These are phyloP conservation scores for Cynoglossus semilaevis DNA, from an alignment of 2,113 vertebrate species.

Conservation along the genomic window DNA sequence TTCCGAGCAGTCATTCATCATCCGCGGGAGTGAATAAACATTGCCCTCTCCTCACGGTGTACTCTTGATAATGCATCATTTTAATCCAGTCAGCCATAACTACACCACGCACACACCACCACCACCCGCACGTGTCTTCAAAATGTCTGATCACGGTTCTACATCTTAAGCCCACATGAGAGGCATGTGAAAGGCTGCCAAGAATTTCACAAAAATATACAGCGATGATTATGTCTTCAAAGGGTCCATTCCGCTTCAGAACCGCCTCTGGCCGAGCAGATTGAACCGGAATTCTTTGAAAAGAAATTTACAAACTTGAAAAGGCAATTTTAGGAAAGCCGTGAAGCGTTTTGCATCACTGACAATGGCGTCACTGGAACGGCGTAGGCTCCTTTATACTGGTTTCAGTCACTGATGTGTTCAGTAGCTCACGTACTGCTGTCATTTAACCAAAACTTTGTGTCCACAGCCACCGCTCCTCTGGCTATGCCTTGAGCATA, in stretches of 20 bases:
- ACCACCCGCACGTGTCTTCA: constrained; percentile 14
- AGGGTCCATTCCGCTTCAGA: constrained; percentile 39
- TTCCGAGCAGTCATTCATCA: constrained; percentile 52
- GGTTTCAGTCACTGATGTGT: constrained; percentile 35
- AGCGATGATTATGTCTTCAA: constrained; percentile 49
- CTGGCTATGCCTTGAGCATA: constrained; percentile 21
- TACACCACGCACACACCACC: constrained; percentile 24
- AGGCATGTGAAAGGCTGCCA: constrained; percentile 18
- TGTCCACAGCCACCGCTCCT: constrained; percentile 27
- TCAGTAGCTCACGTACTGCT: constrained; percentile 42
- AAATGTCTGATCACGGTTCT: constrained; percentile 26
- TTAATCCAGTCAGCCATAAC: constrained; percentile 23
- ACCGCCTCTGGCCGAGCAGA: constrained; percentile 31
- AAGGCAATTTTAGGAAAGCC: constrained; percentile 30
- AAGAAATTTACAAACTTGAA: constrained; percentile 25
- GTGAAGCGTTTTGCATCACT: constrained; percentile 36
- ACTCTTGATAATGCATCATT: constrained; percentile 55
- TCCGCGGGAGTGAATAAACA: constrained; percentile 53
- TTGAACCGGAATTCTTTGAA: constrained; percentile 32
- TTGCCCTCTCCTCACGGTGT: constrained; percentile 24
- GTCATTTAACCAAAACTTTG: constrained; percentile 29
- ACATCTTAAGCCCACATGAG: constrained; percentile 26
- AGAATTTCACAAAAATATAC: constrained; percentile 30
- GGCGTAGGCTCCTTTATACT: constrained; percentile 28
- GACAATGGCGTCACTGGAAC: constrained; percentile 31